A percentile compares a stretch with the other conserved stretches of the same genome.
Conservation (phyloP, 2,113 vertebrate species). For the Crotophaga sulcirostris region DNA sequence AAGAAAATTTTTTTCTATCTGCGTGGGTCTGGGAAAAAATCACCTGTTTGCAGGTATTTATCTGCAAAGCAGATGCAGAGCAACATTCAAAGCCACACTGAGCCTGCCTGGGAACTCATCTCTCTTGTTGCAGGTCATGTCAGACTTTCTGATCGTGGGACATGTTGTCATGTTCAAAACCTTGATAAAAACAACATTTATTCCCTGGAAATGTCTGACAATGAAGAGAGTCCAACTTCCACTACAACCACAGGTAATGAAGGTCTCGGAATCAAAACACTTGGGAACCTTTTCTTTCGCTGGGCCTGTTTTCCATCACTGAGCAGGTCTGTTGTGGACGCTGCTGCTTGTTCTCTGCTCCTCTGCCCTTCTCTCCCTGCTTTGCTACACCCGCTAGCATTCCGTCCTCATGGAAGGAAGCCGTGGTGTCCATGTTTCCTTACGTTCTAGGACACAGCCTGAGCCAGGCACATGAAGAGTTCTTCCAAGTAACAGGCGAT, state of each 20-base stretch:
- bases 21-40: not conserved
- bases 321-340: rapidly evolving
- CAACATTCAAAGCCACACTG: not conserved
- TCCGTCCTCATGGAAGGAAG: rapidly evolving
- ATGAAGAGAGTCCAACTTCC: conserved; percentile 29
- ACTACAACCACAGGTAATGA: conserved; percentile 66
- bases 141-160: conserved; percentile 48
- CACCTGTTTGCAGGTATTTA: not conserved
- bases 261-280: not conserved
- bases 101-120: not conserved
- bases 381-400: rapidly evolving
- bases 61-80: not conserved
- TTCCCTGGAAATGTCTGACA: conserved; percentile 26
- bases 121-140: conserved; percentile 59
- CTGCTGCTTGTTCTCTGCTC: not conserved
- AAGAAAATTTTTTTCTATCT: not conserved
- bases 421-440: too few species aligned
- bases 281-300: not conserved
- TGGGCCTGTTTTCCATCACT: not conserved
- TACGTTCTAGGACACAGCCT: not conserved
- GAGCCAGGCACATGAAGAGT: not conserved
- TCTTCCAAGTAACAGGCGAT: too few species aligned
- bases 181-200: conserved; percentile 55
- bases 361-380: not conserved
- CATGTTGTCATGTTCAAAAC: conserved; percentile 52